These are phyloP conservation scores for Amitus sp. DNA, from an alignment of 2,888 invertebrate genomes.

Conservation along the genomic window DNA sequence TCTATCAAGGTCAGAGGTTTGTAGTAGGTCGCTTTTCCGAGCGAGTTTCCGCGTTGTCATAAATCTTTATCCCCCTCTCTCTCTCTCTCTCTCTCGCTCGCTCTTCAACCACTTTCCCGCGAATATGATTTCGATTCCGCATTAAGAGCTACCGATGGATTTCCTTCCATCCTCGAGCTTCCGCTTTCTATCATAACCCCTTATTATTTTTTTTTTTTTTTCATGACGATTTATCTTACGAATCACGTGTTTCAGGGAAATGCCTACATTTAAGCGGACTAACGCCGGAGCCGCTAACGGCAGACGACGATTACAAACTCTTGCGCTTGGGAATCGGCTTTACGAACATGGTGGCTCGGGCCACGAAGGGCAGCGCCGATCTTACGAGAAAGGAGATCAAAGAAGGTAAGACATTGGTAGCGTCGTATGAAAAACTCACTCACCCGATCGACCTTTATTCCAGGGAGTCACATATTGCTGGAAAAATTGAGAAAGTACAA, in stretches of 20 bases:
- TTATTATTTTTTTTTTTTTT: constrained; percentile 20
- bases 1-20: constrained; percentile 55
- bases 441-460: not conserved
- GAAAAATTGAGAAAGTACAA: constrained; percentile 92
- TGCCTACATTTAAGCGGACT: constrained; percentile 94
- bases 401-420: constrained; percentile 72
- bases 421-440: not conserved
- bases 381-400: constrained; percentile 93
- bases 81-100: no score
- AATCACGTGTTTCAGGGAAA: constrained; percentile 82
- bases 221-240: not conserved
- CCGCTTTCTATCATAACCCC: not conserved
- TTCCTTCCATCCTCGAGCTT: no score
- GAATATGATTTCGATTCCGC: constrained; percentile 47
- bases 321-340: constrained; percentile 96
- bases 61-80: constrained; percentile 37
- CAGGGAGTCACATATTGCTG: constrained; percentile 83
- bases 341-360: constrained; percentile 96
- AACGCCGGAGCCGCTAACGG: constrained; percentile 94
- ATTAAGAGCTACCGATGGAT: not conserved
- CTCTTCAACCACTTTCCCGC: constrained; percentile 35
- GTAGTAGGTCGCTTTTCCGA: constrained; percentile 54
- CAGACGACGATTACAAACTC: constrained; percentile 94
- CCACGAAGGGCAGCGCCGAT: constrained; percentile 96
- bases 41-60: constrained; percentile 39